Evolutionary conservation across 2,888 invertebrate genomes (phyloP).

Genomic region (Cosmia trapezina): DNA sequence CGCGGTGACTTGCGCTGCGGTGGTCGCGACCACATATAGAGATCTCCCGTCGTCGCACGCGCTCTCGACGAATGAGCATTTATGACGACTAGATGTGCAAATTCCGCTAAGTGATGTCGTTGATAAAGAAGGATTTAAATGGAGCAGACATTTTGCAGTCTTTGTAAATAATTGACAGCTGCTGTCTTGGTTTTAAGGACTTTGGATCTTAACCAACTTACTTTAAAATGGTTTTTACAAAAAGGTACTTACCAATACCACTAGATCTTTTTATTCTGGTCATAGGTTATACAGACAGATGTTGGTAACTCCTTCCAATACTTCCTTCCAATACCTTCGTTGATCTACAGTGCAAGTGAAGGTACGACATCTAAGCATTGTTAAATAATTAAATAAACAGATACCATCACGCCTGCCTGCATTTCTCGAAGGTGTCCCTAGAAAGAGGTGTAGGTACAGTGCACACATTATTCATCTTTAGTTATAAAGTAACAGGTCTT

Average conservation of each 20-base stretch:
- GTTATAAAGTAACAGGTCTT: too few relatives aligned
- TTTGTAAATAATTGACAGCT: slow-evolving; percentile 34
- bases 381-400: too few relatives aligned
- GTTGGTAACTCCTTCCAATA: too few relatives aligned
- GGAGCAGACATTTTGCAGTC: slow-evolving; percentile 22
- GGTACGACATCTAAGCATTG: too few relatives aligned
- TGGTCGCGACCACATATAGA: slow-evolving; percentile 72
- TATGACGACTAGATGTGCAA: slow-evolving; percentile 58
- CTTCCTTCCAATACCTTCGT: not conserved
- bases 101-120: slow-evolving; percentile 65
- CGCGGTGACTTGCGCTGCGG: slow-evolving; percentile 67
- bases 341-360: not conserved
- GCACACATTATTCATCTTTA: too few relatives aligned
- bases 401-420: too few relatives aligned
- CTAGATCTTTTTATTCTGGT: too few relatives aligned
- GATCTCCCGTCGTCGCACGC: slow-evolving; percentile 73
- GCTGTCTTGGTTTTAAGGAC: slow-evolving; percentile 17
- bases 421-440: too few relatives aligned
- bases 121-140: slow-evolving; percentile 51
- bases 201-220: not conserved
- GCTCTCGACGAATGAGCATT: slow-evolving; percentile 64
- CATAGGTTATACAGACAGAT: too few relatives aligned
- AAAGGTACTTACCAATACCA: too few relatives aligned
- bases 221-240: not conserved
- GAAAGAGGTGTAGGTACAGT: too few relatives aligned